Conservation (phyloP, 2,888 invertebrate genomes). For the Fabriciana adippe region DNA sequence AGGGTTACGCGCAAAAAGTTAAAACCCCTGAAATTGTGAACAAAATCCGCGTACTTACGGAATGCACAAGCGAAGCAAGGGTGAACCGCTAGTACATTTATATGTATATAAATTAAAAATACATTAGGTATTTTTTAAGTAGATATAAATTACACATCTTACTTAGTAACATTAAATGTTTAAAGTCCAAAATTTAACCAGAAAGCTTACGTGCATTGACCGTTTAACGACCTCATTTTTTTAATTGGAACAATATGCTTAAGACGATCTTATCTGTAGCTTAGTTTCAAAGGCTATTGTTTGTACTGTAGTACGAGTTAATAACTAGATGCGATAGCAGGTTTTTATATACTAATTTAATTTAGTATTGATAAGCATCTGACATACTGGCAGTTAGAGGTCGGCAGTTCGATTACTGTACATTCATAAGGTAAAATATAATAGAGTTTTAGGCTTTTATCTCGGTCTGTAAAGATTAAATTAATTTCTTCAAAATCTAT, state of each 20-base stretch:
- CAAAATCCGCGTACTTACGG: no score
- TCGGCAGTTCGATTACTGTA: conserved; percentile 11
- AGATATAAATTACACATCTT: not conserved
- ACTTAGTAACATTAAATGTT: not conserved
- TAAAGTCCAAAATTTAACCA: conserved; percentile 11
- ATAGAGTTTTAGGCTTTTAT: no score
- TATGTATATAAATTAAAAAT: no score
- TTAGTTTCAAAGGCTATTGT: conserved; percentile 20
- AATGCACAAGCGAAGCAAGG: no score
- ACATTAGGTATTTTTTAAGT: not conserved
- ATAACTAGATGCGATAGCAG: conserved; percentile 7
- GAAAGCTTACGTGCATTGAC: conserved; percentile 19
- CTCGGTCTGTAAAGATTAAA: no score
- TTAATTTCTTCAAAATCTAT: no score
- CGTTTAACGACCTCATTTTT: conserved; percentile 27
- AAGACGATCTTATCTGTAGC: conserved; percentile 20
- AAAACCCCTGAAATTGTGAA: no score
- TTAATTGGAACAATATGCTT: conserved; percentile 23
- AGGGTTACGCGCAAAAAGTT: no score
- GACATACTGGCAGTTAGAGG: conserved; percentile 4
- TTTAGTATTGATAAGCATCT: conserved; percentile 8
- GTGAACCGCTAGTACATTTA: no score
- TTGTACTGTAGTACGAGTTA: conserved; percentile 13
- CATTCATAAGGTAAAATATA: no score
- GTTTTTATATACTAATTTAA: conserved; percentile 15